A percentile compares a stretch with the other conserved stretches of the same genome.
These are phyloP conservation scores for Istiophorus platypterus DNA, from an alignment of 2,113 vertebrate species.

Conservation along the genomic window DNA sequence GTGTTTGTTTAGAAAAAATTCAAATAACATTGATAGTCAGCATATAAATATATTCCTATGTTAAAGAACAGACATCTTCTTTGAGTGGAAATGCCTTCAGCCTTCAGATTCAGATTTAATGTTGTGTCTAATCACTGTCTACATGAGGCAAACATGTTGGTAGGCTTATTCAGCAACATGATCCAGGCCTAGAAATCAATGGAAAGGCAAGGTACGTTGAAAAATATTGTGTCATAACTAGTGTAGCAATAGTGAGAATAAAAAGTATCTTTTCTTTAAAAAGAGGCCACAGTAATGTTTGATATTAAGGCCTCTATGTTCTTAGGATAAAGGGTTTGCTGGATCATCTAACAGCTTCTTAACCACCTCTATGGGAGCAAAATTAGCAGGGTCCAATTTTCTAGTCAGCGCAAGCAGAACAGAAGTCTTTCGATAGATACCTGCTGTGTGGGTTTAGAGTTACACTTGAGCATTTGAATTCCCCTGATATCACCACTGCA, in stretches of 20 bases:
- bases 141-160: neutral
- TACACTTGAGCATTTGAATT: too few relatives aligned
- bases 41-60: neutral
- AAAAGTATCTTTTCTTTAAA: neutral
- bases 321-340: neutral
- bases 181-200: neutral
- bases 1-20: neutral
- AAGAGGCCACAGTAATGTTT: neutral
- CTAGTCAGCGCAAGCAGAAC: too few relatives aligned
- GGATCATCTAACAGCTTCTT: neutral
- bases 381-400: neutral
- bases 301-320: neutral
- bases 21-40: neutral
- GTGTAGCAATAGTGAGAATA: neutral
- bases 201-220: neutral
- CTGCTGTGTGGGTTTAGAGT: too few relatives aligned
- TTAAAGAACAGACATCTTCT: neutral
- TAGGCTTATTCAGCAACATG: neutral
- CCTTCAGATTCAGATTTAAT: neutral
- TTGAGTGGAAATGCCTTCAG: neutral
- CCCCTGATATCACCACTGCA: too few relatives aligned
- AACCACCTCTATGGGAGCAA: neutral
- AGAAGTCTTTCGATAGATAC: too few relatives aligned
- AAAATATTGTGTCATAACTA: neutral
- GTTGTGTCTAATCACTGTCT: neutral